phyloP scores from a whole-genome alignment of 2,797 vertebrate species.

The Pygocentrus nattereri region DNA sequence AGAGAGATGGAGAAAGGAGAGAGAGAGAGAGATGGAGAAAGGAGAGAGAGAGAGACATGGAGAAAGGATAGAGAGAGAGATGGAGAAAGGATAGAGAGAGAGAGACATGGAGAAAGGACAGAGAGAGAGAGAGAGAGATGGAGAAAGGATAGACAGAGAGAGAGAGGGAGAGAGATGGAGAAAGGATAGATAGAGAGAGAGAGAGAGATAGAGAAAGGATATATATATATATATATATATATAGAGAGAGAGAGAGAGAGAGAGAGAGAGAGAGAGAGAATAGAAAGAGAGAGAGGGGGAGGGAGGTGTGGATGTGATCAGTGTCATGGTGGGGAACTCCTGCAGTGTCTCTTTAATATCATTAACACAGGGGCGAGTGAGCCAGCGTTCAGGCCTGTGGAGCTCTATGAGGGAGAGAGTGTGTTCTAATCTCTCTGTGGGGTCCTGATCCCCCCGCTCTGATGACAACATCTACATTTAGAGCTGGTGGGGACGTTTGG shows the following conservation, averaged over 20 bases:
- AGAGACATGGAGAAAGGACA: no score
- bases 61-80: neutral
- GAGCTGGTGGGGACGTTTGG: no score
- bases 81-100: no score
- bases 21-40: no score
- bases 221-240: no score
- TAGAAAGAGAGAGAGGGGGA: slow-evolving; percentile 3
- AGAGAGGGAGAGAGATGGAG: no score
- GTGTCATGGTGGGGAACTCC: neutral
- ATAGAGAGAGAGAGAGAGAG: neutral
- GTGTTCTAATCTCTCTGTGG: neutral
- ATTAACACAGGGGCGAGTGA: neutral
- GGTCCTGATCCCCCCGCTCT: slow-evolving; percentile 23
- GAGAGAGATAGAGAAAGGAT: neutral
- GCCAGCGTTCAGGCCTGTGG: neutral
- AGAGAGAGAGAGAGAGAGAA: neutral
- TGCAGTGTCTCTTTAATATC: neutral
- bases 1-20: no score
- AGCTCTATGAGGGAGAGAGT: neutral
- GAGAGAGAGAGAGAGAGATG: no score
- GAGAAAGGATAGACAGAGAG: no score
- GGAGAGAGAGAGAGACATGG: neutral
- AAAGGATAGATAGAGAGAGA: slow-evolving; percentile 6
- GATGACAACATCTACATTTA: no score
- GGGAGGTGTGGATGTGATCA: neutral